Evolutionary conservation across 2,888 invertebrate genomes (phyloP).

Genomic region (Dicranocentrus wangi): DNA sequence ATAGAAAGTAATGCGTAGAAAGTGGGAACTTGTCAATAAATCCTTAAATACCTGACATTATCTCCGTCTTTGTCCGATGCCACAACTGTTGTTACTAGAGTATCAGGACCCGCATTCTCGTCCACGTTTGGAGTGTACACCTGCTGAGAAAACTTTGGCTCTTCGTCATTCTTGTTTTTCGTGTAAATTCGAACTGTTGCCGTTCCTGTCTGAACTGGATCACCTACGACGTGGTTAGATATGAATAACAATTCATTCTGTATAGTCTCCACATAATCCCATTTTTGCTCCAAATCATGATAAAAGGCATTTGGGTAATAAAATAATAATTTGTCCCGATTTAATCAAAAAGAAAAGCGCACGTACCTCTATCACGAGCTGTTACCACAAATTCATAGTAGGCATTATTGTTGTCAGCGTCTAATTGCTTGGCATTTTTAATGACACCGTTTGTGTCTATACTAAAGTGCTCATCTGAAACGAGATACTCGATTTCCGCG

Average conservation of each 20-base stretch:
- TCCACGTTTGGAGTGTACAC: conserved; percentile 97
- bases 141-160: conserved; percentile 96
- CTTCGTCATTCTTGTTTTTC: conserved; percentile 98
- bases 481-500: conserved; percentile 93
- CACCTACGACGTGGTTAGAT: conserved; percentile 77
- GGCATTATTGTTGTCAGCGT: conserved; percentile 96
- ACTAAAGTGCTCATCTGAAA: conserved; percentile 94
- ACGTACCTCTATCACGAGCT: conserved; percentile 94
- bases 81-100: conserved; percentile 95
- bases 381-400: conserved; percentile 96
- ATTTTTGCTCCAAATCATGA: neutral
- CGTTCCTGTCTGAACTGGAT: conserved; percentile 91
- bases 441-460: conserved; percentile 86
- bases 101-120: conserved; percentile 95
- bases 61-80: conserved; percentile 98
- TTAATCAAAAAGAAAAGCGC: neutral
- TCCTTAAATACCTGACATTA: conserved; percentile 84
- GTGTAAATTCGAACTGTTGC: conserved; percentile 96
- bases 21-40: too few relatives aligned
- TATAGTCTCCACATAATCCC: too few relatives aligned
- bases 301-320: neutral
- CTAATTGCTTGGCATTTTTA: conserved; percentile 92
- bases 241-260: too few relatives aligned
- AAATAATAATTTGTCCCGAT: neutral
- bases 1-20: too few relatives aligned